These are phyloP conservation scores for Drosophila equinoxialis DNA, from an alignment of 1,140 invertebrate genomes.

Conservation along the genomic window DNA sequence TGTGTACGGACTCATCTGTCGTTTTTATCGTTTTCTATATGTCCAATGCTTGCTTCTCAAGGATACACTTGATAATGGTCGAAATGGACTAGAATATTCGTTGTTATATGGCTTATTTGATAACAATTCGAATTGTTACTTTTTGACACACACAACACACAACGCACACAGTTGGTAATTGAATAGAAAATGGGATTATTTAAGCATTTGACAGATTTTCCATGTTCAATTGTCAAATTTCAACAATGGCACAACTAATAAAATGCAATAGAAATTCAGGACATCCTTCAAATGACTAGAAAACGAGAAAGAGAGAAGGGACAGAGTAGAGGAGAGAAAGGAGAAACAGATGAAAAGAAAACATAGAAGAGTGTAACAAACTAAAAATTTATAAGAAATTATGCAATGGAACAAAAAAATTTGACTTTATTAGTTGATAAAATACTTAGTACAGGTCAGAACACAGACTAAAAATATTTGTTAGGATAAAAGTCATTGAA, in stretches of 20 bases:
- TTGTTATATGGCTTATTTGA: slow-evolving; percentile 54
- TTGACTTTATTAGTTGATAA: too few species aligned
- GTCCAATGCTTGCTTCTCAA: slow-evolving; percentile 41
- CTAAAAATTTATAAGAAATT: background rate
- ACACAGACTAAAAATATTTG: too few species aligned
- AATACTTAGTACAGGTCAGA: too few species aligned
- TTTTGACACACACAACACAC: slow-evolving; percentile 16
- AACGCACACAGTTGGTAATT: slow-evolving; percentile 35
- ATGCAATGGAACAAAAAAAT: too few species aligned
- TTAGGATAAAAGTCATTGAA: too few species aligned
- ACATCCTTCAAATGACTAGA: background rate
- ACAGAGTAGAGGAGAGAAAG: background rate
- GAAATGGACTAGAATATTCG: slow-evolving; percentile 58
- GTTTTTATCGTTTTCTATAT: slow-evolving; percentile 64
- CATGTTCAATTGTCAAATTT: slow-evolving; percentile 10
- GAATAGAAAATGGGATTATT: slow-evolving; percentile 40
- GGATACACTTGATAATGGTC: slow-evolving; percentile 66
- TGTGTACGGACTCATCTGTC: slow-evolving; percentile 55
- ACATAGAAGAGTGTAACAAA: background rate
- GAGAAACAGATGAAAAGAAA: background rate
- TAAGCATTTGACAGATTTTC: slow-evolving; percentile 10
- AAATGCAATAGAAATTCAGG: slow-evolving; percentile 1
- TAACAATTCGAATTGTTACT: slow-evolving; percentile 46
- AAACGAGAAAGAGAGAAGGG: background rate
- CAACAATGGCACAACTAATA: slow-evolving; percentile 6